A percentile compares a stretch with the other conserved stretches of the same genome.
Evolutionary conservation across 1,140 invertebrate genomes (phyloP).

Genomic region (Drosophila dunni): DNA sequence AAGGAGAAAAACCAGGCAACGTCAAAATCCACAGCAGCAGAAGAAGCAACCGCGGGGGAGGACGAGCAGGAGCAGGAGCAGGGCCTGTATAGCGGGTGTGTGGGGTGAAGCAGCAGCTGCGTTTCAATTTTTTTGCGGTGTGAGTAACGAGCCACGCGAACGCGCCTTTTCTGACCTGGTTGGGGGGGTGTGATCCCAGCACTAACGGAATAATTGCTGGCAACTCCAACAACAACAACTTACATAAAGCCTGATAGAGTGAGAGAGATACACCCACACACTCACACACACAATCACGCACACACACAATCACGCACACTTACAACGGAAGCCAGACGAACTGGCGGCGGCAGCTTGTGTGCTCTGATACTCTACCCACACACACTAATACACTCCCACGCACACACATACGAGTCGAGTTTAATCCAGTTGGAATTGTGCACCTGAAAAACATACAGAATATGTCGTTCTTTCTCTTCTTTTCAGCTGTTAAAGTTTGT

Average conservation of each 20-base stretch:
- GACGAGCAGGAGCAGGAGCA: neutral
- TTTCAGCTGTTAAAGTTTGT: neutral
- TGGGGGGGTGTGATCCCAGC: constrained; percentile 64
- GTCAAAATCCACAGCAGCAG: constrained; percentile 13
- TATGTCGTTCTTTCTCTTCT: neutral
- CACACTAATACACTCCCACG: constrained; percentile 27
- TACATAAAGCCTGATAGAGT: neutral
- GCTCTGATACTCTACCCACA: constrained; percentile 73
- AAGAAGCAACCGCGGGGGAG: neutral
- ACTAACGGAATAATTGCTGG: constrained; percentile 82
- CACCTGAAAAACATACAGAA: constrained; percentile 25
- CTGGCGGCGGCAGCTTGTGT: constrained; percentile 73
- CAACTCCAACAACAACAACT: constrained; percentile 64
- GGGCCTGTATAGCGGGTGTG: constrained; percentile 5
- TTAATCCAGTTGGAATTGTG: constrained; percentile 8
- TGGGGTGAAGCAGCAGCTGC: constrained; percentile 64
- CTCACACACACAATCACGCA: constrained; percentile 24
- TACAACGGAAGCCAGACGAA: constrained; percentile 73
- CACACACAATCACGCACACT: constrained; percentile 30
- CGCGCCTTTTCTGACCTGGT: constrained; percentile 66
- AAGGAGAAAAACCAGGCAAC: constrained; percentile 54
- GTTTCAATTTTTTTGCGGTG: constrained; percentile 55
- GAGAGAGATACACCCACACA: constrained; percentile 17
- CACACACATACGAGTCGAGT: neutral
- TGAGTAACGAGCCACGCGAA: constrained; percentile 80